Percentiles rank a stretch among this genome's conserved stretches.
phyloP scores from a whole-genome alignment of 2,888 invertebrate species.

The Baccha elongata region DNA sequence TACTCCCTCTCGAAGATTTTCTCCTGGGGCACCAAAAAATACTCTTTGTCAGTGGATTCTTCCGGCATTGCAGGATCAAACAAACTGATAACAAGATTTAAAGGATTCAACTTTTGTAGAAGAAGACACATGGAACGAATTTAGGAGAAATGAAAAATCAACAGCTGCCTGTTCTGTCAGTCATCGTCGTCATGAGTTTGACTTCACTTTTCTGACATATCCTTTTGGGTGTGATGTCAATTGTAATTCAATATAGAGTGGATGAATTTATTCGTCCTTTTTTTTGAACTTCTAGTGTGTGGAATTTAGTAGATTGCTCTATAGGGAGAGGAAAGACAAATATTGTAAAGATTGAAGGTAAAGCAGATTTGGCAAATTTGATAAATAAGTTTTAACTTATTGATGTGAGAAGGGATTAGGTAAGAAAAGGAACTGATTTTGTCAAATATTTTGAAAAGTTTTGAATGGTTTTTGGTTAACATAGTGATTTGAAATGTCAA shows the following conservation, averaged over 20 bases:
- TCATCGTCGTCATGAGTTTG: conserved; percentile 44
- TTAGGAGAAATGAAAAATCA: conserved; percentile 60
- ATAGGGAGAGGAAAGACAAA: not conserved
- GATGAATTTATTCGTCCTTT: conserved; percentile 15
- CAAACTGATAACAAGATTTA: conserved; percentile 43
- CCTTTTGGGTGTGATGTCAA: conserved; percentile 44
- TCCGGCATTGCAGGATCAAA: conserved; percentile 5
- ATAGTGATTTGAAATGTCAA: conserved; percentile 14
- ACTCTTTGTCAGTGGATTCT: conserved; percentile 17
- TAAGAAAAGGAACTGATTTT: not conserved
- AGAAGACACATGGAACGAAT: conserved; percentile 52
- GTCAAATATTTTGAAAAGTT: conserved; percentile 19
- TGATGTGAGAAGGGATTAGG: conserved; percentile 28
- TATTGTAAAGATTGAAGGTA: not conserved
- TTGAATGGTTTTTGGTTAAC: conserved; percentile 8
- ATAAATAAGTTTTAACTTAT: conserved; percentile 38
- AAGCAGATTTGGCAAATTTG: conserved; percentile 42
- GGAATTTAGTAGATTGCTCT: conserved; percentile 21
- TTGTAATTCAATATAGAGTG: conserved; percentile 50
- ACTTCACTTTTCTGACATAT: conserved; percentile 37
- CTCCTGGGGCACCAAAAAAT: conserved; percentile 11
- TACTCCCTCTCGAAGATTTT: conserved; percentile 25
- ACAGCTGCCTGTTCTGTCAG: conserved; percentile 54
- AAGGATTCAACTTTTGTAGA: conserved; percentile 5
- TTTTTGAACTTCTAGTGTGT: not conserved